These are phyloP conservation scores for Hylyphantes graminicola DNA, from an alignment of 1,140 invertebrate species.

Conservation along the genomic window DNA sequence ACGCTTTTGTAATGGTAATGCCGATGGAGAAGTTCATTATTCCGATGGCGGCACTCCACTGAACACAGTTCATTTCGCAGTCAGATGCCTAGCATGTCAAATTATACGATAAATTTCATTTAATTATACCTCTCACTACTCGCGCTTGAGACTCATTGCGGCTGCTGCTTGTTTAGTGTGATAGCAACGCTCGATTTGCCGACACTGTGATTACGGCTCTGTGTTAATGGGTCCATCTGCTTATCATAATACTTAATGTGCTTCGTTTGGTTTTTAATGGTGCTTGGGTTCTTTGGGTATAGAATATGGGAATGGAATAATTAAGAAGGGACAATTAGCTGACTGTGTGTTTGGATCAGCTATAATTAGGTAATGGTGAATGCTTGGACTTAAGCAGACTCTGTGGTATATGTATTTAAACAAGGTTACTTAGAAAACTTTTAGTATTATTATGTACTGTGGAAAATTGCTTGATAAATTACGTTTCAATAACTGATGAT, in stretches of 20 bases:
- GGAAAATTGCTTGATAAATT: too few species aligned
- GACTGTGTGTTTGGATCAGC: too few species aligned
- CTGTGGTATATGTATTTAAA: too few species aligned
- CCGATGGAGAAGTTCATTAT: conserved; percentile 16
- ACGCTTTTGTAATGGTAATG: conserved; percentile 38
- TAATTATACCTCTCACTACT: conserved; percentile 6
- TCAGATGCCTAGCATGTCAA: conserved; percentile 18
- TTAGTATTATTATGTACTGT: too few species aligned
- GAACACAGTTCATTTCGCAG: conserved; percentile 26
- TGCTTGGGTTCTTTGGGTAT: too few species aligned
- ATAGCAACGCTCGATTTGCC: background rate
- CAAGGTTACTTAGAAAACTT: too few species aligned
- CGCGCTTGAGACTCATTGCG: background rate
- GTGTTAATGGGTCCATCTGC: background rate
- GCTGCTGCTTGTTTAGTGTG: background rate
- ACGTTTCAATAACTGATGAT: too few species aligned
- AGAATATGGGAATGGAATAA: too few species aligned
- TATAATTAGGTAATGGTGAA: too few species aligned
- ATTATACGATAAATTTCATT: conserved; percentile 40
- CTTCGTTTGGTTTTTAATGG: background rate
- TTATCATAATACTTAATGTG: background rate
- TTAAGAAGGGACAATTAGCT: too few species aligned
- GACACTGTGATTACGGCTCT: background rate
- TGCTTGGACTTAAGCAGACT: too few species aligned
- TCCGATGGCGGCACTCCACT: background rate